Conservation (phyloP, 2,797 vertebrate species). For the Acanthurus lineatus region DNA sequence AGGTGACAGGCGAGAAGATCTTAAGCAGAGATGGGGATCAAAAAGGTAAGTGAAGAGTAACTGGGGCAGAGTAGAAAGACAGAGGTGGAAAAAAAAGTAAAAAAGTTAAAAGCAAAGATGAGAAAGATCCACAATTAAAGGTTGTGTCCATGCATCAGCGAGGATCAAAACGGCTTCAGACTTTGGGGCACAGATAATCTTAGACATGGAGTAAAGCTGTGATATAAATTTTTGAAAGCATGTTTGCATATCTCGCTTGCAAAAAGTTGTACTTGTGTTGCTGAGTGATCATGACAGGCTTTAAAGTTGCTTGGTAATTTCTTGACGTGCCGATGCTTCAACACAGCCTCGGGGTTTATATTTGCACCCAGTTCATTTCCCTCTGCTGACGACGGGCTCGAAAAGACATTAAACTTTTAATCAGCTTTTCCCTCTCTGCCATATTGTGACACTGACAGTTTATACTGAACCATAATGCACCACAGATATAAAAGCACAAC, state of each 20-base stretch:
- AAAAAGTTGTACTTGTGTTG: constrained; percentile 7
- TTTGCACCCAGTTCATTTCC: constrained; percentile 34
- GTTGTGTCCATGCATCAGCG: background rate
- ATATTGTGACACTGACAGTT: constrained; percentile 26
- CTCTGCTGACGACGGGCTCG: constrained; percentile 8
- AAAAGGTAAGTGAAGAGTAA: constrained; percentile 21
- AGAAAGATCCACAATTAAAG: constrained; percentile 6
- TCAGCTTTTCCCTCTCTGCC: constrained; percentile 46
- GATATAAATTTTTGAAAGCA: background rate
- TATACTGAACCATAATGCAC: constrained; percentile 25
- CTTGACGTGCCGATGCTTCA: constrained; percentile 36
- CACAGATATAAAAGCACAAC: constrained; percentile 26
- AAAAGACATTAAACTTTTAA: constrained; percentile 58
- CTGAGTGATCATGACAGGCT: constrained; percentile 33
- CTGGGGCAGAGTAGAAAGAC: constrained; percentile 17
- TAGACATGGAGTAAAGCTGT: background rate
- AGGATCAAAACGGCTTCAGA: background rate
- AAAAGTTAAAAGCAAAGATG: background rate
- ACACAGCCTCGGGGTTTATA: constrained; percentile 53
- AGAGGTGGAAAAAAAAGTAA: background rate
- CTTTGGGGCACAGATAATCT: background rate
- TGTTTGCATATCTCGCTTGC: background rate
- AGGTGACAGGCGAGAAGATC: constrained; percentile 38
- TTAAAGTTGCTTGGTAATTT: constrained; percentile 43
- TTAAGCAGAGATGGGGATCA: constrained; percentile 33